Conservation (phyloP, 2,113 vertebrate genomes). For the Lophochroa leadbeateri region DNA sequence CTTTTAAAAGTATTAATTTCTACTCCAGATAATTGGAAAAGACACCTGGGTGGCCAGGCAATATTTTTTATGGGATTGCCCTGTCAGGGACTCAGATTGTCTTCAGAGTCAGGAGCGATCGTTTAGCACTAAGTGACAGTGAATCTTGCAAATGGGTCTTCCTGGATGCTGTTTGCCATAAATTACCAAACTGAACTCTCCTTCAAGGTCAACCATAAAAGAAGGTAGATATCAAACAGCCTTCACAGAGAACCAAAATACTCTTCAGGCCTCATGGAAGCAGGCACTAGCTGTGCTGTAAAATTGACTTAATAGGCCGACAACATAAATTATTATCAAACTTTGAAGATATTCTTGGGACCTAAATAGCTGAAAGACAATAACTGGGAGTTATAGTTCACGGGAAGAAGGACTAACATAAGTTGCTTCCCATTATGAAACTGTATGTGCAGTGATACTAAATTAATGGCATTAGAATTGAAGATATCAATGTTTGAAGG, state of each 20-base stretch:
- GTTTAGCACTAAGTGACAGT: slow-evolving; percentile 86
- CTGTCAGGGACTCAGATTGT: slow-evolving; percentile 87
- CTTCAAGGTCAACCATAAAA: slow-evolving; percentile 84
- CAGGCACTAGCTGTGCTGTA: slow-evolving; percentile 51
- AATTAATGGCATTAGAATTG: slow-evolving; percentile 29
- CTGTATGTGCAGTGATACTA: slow-evolving; percentile 48
- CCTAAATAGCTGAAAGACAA: slow-evolving; percentile 41
- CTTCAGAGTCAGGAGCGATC: slow-evolving; percentile 83
- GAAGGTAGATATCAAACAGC: slow-evolving; percentile 75
- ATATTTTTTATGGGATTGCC: slow-evolving; percentile 87
- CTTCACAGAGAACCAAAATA: slow-evolving; percentile 49
- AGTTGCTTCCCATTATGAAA: neutral
- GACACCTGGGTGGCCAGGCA: slow-evolving; percentile 82
- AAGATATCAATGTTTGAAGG: slow-evolving; percentile 1
- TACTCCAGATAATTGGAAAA: slow-evolving; percentile 91
- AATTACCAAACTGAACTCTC: slow-evolving; percentile 82
- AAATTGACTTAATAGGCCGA: slow-evolving; percentile 72
- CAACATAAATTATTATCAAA: slow-evolving; percentile 71
- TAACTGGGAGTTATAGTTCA: slow-evolving; percentile 9
- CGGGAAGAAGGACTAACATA: slow-evolving; percentile 26
- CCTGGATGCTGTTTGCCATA: slow-evolving; percentile 84
- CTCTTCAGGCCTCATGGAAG: slow-evolving; percentile 49
- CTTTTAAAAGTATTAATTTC: slow-evolving; percentile 93
- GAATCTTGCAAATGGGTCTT: slow-evolving; percentile 90
- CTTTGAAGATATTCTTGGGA: slow-evolving; percentile 43